Percentiles rank a stretch among this genome's conserved stretches.
These are phyloP conservation scores for Bombyx mandarina DNA, from an alignment of 1,140 invertebrate genomes.

Conservation along the genomic window DNA sequence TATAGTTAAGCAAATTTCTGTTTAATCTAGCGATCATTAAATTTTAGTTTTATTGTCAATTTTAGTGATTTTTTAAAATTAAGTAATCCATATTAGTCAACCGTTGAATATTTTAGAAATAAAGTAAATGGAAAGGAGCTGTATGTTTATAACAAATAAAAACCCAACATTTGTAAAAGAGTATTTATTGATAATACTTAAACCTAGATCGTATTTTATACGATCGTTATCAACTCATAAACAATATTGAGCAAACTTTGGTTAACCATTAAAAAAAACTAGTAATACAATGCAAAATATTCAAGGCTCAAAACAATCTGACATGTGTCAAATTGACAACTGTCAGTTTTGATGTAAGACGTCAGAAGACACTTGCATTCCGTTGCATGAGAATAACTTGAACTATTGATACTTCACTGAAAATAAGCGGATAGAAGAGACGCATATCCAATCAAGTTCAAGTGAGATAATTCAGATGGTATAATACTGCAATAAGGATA, in stretches of 20 bases:
- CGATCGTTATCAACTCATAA: constrained; percentile 15
- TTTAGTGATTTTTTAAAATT: no score
- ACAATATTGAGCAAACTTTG: constrained; percentile 22
- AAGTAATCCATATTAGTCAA: no score
- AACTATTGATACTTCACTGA: constrained; percentile 16
- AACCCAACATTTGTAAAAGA: background rate
- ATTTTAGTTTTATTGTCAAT: no score
- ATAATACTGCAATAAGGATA: no score
- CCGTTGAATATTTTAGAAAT: no score
- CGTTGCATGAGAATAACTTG: background rate
- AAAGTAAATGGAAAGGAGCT: no score
- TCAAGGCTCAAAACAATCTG: background rate
- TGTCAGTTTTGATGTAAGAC: background rate
- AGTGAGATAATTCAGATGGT: background rate
- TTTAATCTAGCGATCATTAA: no score
- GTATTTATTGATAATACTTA: constrained; percentile 1
- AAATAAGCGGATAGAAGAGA: constrained; percentile 24
- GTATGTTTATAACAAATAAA: background rate
- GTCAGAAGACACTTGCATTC: background rate
- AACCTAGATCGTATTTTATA: constrained; percentile 2
- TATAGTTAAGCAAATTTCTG: no score
- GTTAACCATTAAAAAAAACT: constrained; percentile 17
- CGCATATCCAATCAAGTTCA: constrained; percentile 16
- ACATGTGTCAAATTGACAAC: background rate
- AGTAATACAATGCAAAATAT: constrained; percentile 1